Base-by-base conservation (phyloP, 2,888 invertebrate species). In the Nesidiocoris tenuis region DNA sequence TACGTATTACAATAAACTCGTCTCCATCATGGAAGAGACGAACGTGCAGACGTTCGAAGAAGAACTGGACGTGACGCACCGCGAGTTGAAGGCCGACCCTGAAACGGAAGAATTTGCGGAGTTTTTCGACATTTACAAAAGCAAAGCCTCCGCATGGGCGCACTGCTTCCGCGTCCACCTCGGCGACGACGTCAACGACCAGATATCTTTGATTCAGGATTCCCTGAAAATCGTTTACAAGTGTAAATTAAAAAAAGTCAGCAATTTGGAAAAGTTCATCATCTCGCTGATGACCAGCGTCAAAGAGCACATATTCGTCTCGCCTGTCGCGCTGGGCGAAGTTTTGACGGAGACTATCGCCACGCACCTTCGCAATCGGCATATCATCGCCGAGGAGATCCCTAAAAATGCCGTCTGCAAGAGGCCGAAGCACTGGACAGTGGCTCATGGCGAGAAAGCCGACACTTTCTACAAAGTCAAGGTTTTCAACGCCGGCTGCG, bases 1-100 rank as follows among this genome's bases (percentile, higher is more conserved):
- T 2, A 61, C 65, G 0, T 61, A 64, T 23, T 66, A 55, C 21
- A 65, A 74, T 5, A 76, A 66, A 55, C 70, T 76, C 17, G 17
- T 66, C 7, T 24, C 39, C 5, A 18, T 76, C 5, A 67, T 74
- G 19, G 72, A 76, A 21, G 74, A 74, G 56, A 66, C 1, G 19
- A 76, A 74, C 55, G 21, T 74, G 1, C 74, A 74, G 19, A 66
- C 65, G 16, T 74, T 74, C 25, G 74, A 74, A 66, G 74, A 74
- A 19, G 74, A 74, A 64, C 21, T 74, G 22, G 64, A 74, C 24
- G 5, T 9, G 7, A 66, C 59, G 7, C 57, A 56, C 24, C 23
- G 65, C 9, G 59, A 21, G 9, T 19, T 74, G 65, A 66, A 65
- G 22, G 24, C 1, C 9, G 65, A 74, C 21, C 55, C 54, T 9